Base-by-base conservation (phyloP, 2,888 invertebrate species). In the Euphydryas editha region DNA sequence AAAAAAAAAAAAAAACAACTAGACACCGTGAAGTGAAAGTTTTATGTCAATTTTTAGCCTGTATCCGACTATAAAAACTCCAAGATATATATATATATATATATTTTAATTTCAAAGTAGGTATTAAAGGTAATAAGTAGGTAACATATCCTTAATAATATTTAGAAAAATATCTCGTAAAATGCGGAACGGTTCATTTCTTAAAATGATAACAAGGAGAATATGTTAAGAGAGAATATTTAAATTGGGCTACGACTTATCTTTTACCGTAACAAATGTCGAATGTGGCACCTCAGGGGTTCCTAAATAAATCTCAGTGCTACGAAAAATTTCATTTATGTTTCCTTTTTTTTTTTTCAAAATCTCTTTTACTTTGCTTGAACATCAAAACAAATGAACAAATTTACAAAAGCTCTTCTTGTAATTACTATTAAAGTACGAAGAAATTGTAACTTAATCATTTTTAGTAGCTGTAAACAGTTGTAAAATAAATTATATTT, bases 171-270 rank as follows among this genome's bases (percentile, higher is more conserved):
- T 51, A 24, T 24, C 24, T 51, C 15, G 7, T 51, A 15, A 15
- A 20, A 51, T 24, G n/a, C 4, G n/a, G 15, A n/a, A 51, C 7
- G 49, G 7, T 51, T 51, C 49, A 51, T 51, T 15, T 0, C 15
- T 24, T 24, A 1, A 51, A 24, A 51, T 51, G 24, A 51, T 51
- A 51, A 18, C 17, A 56, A 20, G 17, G 18, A 37, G 37, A 56
- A 56, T 56, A 56, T 56, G 55, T 56, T 56, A 56, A 18, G 18
- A 30, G 36, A 47, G 47, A 47, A 65, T 60, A 65, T 60, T 69
- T 65, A 69, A 69, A 69, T 69, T 65, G 59, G 65, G 59, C 59
- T 54, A 62, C 62, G 65, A 21, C 65, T 69, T 69, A 69, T 69
- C 68, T 68, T 55, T 20, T 42, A 30, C 59, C 62, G 44, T 65